Evolutionary conservation across 2,113 vertebrate species (phyloP).

Genomic region (Dendrocopos noguchii): DNA sequence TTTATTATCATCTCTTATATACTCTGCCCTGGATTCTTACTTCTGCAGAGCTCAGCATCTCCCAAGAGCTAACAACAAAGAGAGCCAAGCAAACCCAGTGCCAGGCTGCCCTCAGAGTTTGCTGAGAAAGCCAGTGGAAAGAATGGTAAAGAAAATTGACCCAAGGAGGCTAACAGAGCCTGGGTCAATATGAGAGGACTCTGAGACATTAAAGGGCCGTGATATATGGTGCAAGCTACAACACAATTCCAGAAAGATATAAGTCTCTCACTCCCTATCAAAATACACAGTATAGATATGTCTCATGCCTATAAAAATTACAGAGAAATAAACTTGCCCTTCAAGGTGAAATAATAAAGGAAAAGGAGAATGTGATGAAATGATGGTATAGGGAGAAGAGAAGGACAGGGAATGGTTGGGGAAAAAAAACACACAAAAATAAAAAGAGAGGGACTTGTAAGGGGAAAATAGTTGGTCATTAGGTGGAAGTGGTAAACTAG

Average conservation of each 20-base stretch:
- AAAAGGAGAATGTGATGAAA: background rate
- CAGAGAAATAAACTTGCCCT: background rate
- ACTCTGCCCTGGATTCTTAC: background rate
- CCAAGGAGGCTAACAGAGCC: background rate
- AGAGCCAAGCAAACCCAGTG: background rate
- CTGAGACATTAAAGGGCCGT: background rate
- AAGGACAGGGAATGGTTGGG: background rate
- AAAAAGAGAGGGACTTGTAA: background rate
- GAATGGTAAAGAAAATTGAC: background rate
- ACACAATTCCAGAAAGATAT: background rate
- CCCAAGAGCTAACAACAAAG: background rate
- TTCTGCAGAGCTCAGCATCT: background rate
- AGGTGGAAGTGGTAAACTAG: background rate
- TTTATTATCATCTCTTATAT: background rate
- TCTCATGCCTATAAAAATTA: conserved; percentile 8
- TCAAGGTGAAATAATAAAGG: background rate
- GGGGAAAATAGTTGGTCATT: background rate
- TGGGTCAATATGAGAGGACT: background rate
- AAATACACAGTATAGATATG: background rate
- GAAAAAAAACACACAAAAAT: fast-evolving
- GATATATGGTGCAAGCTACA: background rate
- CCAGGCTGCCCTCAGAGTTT: background rate
- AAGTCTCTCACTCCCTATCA: background rate
- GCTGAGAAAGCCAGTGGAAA: background rate
- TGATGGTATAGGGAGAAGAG: background rate